phyloP scores from a whole-genome alignment of 1,140 invertebrate genomes.

The Zaprionus camerounensis region DNA sequence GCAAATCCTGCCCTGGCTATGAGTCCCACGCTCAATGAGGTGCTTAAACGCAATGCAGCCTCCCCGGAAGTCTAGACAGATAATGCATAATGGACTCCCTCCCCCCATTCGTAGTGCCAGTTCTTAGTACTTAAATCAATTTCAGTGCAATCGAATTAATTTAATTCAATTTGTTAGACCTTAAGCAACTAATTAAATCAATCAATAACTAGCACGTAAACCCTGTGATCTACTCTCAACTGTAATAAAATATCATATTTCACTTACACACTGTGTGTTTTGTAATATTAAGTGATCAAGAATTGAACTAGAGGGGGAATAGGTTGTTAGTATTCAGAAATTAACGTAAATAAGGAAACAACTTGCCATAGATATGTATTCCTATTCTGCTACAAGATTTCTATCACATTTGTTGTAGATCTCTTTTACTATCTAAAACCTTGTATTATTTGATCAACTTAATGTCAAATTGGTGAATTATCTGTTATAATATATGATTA shows the following conservation, averaged over 20 bases:
- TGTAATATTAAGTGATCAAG: too few species aligned
- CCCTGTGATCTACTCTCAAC: constrained; percentile 68
- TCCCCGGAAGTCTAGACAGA: constrained; percentile 65
- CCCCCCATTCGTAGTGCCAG: constrained; percentile 26
- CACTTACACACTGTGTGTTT: background rate
- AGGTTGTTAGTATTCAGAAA: too few species aligned
- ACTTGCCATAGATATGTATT: too few species aligned
- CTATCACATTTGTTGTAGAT: too few species aligned
- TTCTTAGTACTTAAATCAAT: constrained; percentile 33
- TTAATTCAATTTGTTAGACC: constrained; percentile 34
- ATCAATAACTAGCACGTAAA: constrained; percentile 51
- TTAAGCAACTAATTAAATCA: constrained; percentile 27
- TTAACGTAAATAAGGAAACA: too few species aligned
- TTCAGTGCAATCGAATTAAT: constrained; percentile 62
- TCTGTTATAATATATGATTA: too few species aligned
- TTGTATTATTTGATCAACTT: too few species aligned
- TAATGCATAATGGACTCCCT: background rate
- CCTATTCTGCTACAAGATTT: too few species aligned
- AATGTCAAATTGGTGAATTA: too few species aligned
- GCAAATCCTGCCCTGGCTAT: constrained; percentile 92
- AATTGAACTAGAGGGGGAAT: too few species aligned
- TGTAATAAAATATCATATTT: constrained; percentile 54
- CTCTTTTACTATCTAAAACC: too few species aligned
- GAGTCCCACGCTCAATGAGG: constrained; percentile 79
- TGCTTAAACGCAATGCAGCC: constrained; percentile 70